Evolutionary conservation across 2,888 invertebrate genomes (phyloP).

Genomic region (Apamea crenata): DNA sequence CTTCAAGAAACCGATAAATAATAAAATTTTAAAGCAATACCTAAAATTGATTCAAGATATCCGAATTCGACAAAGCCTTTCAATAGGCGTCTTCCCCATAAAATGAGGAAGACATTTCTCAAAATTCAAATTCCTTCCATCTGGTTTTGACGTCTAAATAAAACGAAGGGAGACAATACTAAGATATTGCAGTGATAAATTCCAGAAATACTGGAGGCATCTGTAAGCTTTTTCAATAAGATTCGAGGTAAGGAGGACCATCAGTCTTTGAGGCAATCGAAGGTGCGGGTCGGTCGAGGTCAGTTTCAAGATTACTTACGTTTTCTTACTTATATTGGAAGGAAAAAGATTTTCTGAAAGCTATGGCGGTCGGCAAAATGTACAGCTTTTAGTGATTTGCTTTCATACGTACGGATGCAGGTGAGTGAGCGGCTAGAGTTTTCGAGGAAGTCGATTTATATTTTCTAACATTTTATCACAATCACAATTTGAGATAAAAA

Average conservation of each 20-base stretch:
- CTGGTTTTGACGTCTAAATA: constrained; percentile 60
- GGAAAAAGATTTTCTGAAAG: constrained; percentile 57
- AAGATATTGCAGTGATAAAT: constrained; percentile 70
- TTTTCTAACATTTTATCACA: constrained; percentile 10
- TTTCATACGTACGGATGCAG: constrained; percentile 22
- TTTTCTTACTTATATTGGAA: constrained; percentile 54
- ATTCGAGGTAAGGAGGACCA: constrained; percentile 64
- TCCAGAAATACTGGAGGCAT: constrained; percentile 66
- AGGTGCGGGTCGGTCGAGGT: constrained; percentile 56
- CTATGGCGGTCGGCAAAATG: constrained; percentile 44
- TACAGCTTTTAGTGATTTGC: constrained; percentile 36
- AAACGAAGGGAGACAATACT: constrained; percentile 45
- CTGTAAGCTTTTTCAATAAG: constrained; percentile 74
- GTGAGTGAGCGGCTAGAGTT: constrained; percentile 6
- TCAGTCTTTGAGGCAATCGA: constrained; percentile 70
- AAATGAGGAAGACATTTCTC: constrained; percentile 35
- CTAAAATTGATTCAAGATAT: constrained; percentile 20
- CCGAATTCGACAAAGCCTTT: constrained; percentile 24
- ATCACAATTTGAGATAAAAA: neutral
- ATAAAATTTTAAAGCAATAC: neutral
- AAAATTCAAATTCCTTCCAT: constrained; percentile 58
- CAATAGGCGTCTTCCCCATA: constrained; percentile 31
- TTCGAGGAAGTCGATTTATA: constrained; percentile 2
- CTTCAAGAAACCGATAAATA: neutral
- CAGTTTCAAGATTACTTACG: constrained; percentile 59